Evolutionary conservation across 2,888 invertebrate genomes (phyloP), one percentile per base, ranked within the genome.

Genomic region (Abscondita cerata): DNA sequence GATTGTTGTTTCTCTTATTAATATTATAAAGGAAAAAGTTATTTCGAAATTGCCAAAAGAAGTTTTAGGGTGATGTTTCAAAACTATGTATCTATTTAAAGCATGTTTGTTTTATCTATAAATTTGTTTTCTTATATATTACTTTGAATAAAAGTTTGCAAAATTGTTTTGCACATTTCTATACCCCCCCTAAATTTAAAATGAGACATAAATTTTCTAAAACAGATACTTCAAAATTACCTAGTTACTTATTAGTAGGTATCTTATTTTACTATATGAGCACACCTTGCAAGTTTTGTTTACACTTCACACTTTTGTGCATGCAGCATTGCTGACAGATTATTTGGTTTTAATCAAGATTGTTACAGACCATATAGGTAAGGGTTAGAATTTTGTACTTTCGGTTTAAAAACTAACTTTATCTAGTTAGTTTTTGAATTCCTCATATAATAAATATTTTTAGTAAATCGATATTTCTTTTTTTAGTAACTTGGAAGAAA

Each of bases 321-420:
- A 62, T 88, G 89, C 89, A 90, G 90, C 89, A 87, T 89, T 82
- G 88, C 89, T 83, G 90, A 90, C 82, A 88, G 89, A 83, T 86
- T 91, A 75, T 91, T 91, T 85, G 90, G 90, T 86, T 86, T 90
- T 83, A 88, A 88, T 80, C 88, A 88, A 84, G 89, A 89, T 81
- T 88, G 88, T 74, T 89, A 87, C 85, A 88, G 87, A 82, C 74
- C 78, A 44, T 87, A 84, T 85, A 86, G 88, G 89, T 89, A 82
- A 81, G 80, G 71, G 59, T 63, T 4, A 41, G 36, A 38, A 20
- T 34, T 36, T 15, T n/a, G 8, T 40, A 52, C 9, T 38, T 13
- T n/a, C 2, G 18, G n/a, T 52, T 52, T 52, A 53, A 44, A 53
- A 44, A 31, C 52, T 51, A 52, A 52, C 20, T 13, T 8, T 25